Conservation (phyloP, 2,113 vertebrate genomes). For the human region GRCh38 chr9:19711501-19712000, state of each 20-base stretch:
- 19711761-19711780: slow-evolving; percentile 58
- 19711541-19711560: background rate
- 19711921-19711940: background rate
- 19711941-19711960: background rate
- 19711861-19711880: background rate
- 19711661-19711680: background rate
- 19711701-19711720: slow-evolving; percentile 47
- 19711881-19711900: background rate
- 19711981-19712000: background rate
- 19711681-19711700: background rate
- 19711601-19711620: background rate
- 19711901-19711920: background rate
- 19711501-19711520: background rate
- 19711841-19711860: slow-evolving; percentile 20
- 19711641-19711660: background rate
- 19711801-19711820: slow-evolving; percentile 60
- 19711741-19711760: slow-evolving; percentile 70
- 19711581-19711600: background rate
- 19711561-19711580: background rate
- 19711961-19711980: background rate
- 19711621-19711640: slow-evolving; percentile 1
- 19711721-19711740: slow-evolving; percentile 66
- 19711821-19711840: slow-evolving; percentile 69
- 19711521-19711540: background rate
- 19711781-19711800: slow-evolving; percentile 62